A percentile compares a stretch with the other conserved stretches of the same genome.
Conservation (phyloP, 2,113 vertebrate species). For the Motacilla alba region DNA sequence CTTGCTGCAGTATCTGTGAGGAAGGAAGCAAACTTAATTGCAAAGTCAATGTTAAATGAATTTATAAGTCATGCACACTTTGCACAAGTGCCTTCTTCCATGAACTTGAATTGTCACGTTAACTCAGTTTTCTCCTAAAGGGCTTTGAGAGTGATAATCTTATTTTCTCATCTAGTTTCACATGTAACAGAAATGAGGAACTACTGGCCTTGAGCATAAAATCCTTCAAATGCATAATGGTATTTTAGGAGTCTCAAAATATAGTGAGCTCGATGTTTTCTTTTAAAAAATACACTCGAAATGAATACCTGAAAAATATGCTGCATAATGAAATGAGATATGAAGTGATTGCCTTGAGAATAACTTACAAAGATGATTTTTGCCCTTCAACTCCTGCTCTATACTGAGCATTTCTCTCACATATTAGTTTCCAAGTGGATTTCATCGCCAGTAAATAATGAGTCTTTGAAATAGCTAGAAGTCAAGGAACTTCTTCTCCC, state of each 20-base stretch:
- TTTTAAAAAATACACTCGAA: constrained; percentile 19
- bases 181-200: background rate
- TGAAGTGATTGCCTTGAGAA: background rate
- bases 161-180: constrained; percentile 49
- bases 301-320: constrained; percentile 37
- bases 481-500: background rate
- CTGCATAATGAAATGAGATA: constrained; percentile 25
- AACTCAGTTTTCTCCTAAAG: constrained; percentile 48
- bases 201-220: constrained; percentile 21
- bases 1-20: background rate
- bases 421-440: background rate
- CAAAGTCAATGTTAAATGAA: constrained; percentile 53
- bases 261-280: background rate
- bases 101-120: constrained; percentile 46
- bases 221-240: background rate
- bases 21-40: constrained; percentile 31
- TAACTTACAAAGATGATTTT: constrained; percentile 8
- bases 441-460: background rate
- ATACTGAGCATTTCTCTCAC: background rate
- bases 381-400: background rate
- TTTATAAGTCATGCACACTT: constrained; percentile 36
- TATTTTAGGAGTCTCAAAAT: constrained; percentile 11
- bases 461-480: constrained; percentile 14
- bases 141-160: constrained; percentile 44
- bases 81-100: constrained; percentile 32